These are phyloP conservation scores for Gymnobelideus leadbeateri DNA, from an alignment of 2,113 vertebrate genomes.

Conservation along the genomic window DNA sequence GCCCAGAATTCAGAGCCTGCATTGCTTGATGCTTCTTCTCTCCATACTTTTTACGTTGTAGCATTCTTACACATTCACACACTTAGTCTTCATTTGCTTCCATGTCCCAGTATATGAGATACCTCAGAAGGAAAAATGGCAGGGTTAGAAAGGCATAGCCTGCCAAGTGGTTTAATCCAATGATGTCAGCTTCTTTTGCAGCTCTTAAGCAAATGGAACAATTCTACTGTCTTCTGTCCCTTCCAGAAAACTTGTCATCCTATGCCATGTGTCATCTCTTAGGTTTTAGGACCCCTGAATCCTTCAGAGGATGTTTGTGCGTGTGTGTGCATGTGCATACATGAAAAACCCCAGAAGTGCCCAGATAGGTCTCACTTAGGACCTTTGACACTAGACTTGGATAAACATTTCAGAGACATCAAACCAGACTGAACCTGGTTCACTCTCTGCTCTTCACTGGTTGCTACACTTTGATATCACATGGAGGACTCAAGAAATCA, in stretches of 20 bases:
- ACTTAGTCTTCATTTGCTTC: not conserved
- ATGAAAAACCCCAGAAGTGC: not conserved
- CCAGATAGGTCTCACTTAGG: not conserved
- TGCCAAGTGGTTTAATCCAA: not conserved
- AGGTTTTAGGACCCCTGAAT: not conserved
- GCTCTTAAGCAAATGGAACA: not conserved
- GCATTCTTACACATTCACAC: not conserved
- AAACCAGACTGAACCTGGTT: not conserved
- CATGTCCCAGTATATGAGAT: not conserved
- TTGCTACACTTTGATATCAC: not conserved
- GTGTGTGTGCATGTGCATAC: no score
- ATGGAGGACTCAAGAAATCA: not conserved
- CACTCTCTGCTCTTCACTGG: not conserved
- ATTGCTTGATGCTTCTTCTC: conserved; percentile 19
- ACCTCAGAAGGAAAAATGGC: not conserved
- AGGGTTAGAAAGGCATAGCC: not conserved
- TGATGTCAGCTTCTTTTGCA: not conserved
- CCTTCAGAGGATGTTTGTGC: not conserved
- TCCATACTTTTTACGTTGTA: not conserved
- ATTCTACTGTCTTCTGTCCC: not conserved
- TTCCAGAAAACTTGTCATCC: not conserved
- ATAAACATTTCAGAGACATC: not conserved
- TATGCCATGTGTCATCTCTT: not conserved
- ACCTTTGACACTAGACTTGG: not conserved
- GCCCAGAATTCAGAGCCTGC: not conserved